Evolutionary conservation across 2,797 vertebrate genomes (phyloP).

Genomic region (Petrocephalus sullivani): DNA sequence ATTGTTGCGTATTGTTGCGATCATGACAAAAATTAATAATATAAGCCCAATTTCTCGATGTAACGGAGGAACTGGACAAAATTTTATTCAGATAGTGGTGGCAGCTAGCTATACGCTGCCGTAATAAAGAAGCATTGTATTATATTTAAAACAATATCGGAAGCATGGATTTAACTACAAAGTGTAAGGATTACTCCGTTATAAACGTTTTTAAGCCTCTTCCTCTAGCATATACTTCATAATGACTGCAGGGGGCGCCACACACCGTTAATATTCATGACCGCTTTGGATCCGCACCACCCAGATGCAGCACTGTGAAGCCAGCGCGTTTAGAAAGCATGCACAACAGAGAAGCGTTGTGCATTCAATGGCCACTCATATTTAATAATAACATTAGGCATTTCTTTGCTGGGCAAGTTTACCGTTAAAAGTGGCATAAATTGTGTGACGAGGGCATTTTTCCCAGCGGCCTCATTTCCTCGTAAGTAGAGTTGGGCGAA

Average conservation of each 20-base stretch:
- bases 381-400: neutral
- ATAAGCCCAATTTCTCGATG: neutral
- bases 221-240: neutral
- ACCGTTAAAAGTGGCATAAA: neutral
- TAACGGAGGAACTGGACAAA: neutral
- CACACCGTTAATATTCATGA: constrained; percentile 7
- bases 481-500: neutral
- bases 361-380: neutral
- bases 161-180: neutral
- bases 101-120: neutral
- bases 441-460: neutral
- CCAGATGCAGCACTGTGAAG: neutral
- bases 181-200: neutral
- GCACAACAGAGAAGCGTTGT: neutral
- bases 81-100: neutral
- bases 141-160: neutral
- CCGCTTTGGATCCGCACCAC: neutral
- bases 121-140: neutral
- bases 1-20: neutral
- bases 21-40: neutral
- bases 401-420: neutral
- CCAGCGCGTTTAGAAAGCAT: neutral
- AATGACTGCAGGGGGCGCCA: constrained; percentile 14
- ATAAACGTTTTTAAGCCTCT: neutral
- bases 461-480: neutral